Conservation (phyloP, 2,888 invertebrate species). For the Hecatera dysodea region DNA sequence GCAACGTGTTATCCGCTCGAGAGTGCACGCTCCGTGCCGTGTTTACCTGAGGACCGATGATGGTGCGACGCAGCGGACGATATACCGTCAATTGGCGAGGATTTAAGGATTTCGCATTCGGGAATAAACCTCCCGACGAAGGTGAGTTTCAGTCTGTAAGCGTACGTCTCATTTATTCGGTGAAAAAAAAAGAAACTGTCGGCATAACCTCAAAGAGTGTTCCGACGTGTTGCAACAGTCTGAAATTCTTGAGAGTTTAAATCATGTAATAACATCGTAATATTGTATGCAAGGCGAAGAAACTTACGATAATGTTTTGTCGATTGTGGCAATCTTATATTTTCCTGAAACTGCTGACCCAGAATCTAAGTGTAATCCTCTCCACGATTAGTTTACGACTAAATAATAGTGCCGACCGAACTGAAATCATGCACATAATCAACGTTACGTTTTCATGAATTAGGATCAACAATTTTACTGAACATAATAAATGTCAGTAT, state of each 20-base stretch:
- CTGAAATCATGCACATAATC: constrained; percentile 34
- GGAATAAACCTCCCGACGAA: constrained; percentile 88
- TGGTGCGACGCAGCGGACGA: constrained; percentile 89
- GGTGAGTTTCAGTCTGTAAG: constrained; percentile 75
- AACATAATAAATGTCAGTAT: constrained; percentile 58
- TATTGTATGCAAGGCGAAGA: constrained; percentile 24
- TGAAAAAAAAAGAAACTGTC: constrained; percentile 53
- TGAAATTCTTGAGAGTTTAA: constrained; percentile 33
- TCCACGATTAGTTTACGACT: constrained; percentile 19
- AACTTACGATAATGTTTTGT: constrained; percentile 36
- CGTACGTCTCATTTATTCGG: constrained; percentile 61
- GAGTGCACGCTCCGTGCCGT: constrained; percentile 65
- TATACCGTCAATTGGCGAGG: constrained; percentile 90
- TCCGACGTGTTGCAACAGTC: constrained; percentile 29
- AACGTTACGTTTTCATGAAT: constrained; percentile 41
- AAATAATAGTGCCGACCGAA: constrained; percentile 21
- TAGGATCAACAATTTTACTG: constrained; percentile 44
- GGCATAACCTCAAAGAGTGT: constrained; percentile 77
- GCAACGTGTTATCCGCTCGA: constrained; percentile 66
- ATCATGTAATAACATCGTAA: constrained; percentile 36
- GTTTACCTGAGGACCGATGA: constrained; percentile 79
- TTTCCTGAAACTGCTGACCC: constrained; percentile 15
- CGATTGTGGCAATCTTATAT: constrained; percentile 18
- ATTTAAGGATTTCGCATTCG: constrained; percentile 86
- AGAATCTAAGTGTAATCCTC: constrained; percentile 24